Evolutionary conservation across 2,113 vertebrate species (phyloP).

Genomic region (Odocoileus hemionus): DNA sequence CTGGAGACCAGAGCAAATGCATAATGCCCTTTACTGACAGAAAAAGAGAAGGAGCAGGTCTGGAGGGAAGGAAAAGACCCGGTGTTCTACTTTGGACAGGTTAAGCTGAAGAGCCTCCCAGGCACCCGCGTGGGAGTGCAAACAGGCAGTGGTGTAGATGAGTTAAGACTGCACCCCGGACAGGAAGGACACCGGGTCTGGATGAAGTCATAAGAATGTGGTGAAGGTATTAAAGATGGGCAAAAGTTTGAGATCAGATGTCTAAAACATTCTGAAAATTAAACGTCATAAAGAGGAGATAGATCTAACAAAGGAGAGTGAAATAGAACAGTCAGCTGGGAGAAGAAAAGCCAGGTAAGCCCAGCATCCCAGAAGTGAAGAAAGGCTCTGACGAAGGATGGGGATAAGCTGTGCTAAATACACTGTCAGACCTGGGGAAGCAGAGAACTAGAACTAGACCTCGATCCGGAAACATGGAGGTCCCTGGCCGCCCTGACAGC

Average conservation of each 20-base stretch:
- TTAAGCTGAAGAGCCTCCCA: neutral
- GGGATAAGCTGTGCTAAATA: neutral
- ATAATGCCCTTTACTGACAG: neutral
- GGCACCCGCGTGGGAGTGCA: neutral
- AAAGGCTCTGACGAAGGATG: neutral
- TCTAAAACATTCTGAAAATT: neutral
- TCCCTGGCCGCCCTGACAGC: neutral
- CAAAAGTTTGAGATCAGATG: neutral
- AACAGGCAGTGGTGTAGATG: neutral
- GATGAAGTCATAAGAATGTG: neutral
- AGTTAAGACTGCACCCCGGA: neutral
- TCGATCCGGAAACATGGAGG: neutral
- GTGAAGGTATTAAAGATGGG: neutral
- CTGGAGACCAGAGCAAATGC: neutral
- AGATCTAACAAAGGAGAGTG: neutral
- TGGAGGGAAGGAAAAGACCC: neutral
- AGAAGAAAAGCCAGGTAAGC: neutral
- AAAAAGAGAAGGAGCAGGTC: neutral
- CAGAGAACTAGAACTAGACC: neutral
- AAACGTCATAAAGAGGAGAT: neutral
- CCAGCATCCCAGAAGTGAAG: neutral
- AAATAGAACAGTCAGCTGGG: neutral
- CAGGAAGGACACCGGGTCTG: neutral
- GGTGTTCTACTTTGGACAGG: neutral
- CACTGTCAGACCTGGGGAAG: neutral